A percentile compares a stretch with the other conserved stretches of the same genome.
These are phyloP conservation scores for Hemicordylus capensis DNA, from an alignment of 2,113 vertebrate genomes.

Conservation along the genomic window DNA sequence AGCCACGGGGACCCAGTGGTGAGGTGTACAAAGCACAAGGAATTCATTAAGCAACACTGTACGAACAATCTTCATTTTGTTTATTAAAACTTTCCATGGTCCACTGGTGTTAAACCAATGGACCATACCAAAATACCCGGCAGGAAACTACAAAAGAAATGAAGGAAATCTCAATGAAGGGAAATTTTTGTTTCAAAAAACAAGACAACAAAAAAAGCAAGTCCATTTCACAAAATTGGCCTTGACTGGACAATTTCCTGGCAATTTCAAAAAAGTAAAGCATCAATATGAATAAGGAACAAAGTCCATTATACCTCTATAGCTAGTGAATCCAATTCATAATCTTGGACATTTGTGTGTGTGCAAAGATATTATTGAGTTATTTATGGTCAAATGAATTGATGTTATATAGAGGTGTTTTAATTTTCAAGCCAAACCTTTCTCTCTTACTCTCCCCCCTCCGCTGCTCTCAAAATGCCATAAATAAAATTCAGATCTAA, in stretches of 20 bases:
- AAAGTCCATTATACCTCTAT: rapidly evolving
- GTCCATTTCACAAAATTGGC: background rate
- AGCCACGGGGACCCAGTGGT: background rate
- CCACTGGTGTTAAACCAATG: background rate
- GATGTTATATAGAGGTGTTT: background rate
- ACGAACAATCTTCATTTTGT: background rate
- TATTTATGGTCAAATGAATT: background rate
- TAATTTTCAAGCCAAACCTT: background rate
- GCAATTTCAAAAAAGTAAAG: background rate
- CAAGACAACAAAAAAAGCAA: too few species aligned
- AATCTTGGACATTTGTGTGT: background rate
- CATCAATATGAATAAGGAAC: rapidly evolving
- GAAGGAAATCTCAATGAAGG: background rate
- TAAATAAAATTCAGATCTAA: slow-evolving; percentile 4
- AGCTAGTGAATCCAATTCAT: background rate
- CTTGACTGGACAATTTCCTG: background rate
- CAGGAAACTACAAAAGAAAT: background rate
- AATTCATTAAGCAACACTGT: slow-evolving; percentile 5
- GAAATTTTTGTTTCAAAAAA: too few species aligned
- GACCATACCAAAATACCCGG: background rate
- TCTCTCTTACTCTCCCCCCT: background rate
- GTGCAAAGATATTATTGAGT: background rate
- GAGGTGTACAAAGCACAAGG: background rate
- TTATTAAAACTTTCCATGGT: background rate
- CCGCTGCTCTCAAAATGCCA: background rate